Base-by-base conservation (phyloP, 2,888 invertebrate genomes). In the Harmothoe impar region DNA sequence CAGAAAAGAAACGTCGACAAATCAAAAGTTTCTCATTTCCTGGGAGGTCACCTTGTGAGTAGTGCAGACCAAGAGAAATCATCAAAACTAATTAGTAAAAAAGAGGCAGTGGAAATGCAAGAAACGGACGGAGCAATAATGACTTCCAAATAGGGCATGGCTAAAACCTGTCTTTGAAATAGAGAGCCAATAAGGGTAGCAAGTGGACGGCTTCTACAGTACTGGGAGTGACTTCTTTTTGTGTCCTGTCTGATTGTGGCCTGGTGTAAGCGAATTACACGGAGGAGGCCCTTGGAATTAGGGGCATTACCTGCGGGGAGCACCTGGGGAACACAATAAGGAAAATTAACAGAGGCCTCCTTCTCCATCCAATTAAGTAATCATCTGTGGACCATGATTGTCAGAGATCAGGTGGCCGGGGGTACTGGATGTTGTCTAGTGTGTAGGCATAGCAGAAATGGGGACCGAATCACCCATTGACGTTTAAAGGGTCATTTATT, bases 321-420 rank as follows among this genome's bases (percentile, higher is more conserved):
- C 51, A 84, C 84, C 35, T 84, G 84, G 12, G n/a, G 43, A n/a
- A 84, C 25, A 84, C 43, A 84, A 84, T 84, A 51, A 51, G 84
- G 35, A 84, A 51, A 84, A 51, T 51, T 33, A 43, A 84, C 43
- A n/a, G 43, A 43, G 84, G n/a, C 84, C 43, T 43, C 33, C 84
- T 72, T 25, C 84, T 35, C 17, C 35, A 84, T 84, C 43, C 51
- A 84, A 84, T 84, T 84, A 84, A 35, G 84, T 29, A 84, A 84
- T 84, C 51, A 35, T 78, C 78, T 17, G 84, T n/a, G 43, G 84
- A 33, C 43, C 1, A 17, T 84, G 51, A 84, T 25, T 25, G 31
- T 0, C 29, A 29, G 72, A 72, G 72, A 72, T 72, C 29, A 29
- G 72, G 72, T 15, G 7, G 20, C 62, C n/a, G 3, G 62, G 23